Percentiles rank a stretch among this genome's conserved stretches.
Conservation (phyloP, 2,113 vertebrate genomes). For the Pantherophis guttatus region DNA sequence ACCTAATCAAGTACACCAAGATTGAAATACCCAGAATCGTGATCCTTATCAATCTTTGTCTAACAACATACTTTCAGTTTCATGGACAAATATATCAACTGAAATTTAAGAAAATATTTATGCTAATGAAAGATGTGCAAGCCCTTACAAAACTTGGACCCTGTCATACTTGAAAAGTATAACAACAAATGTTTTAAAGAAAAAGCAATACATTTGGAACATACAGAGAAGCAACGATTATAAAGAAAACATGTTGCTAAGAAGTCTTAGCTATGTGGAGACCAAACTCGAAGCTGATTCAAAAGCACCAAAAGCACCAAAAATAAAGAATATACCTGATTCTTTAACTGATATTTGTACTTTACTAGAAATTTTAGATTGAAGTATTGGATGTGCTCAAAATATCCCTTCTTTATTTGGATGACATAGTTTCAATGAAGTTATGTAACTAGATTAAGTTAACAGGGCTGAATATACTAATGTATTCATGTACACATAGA, state of each 20-base stretch:
- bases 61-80: too few species aligned
- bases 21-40: too few species aligned
- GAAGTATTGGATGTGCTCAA: background rate
- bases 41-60: too few species aligned
- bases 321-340: background rate
- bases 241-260: background rate
- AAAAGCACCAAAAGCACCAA: background rate
- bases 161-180: background rate
- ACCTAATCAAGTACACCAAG: too few species aligned
- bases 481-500: background rate
- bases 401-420: background rate
- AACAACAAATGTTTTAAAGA: background rate
- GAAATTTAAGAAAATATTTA: background rate
- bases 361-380: background rate
- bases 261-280: background rate
- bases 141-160: background rate
- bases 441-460: background rate
- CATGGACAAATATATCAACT: background rate
- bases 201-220: background rate
- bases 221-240: background rate
- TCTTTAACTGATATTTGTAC: background rate
- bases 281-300: background rate
- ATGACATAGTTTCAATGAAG: background rate
- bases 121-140: background rate
- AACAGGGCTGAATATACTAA: background rate